phyloP scores from a whole-genome alignment of 2,113 vertebrate genomes.

The Sorex fumeus region DNA sequence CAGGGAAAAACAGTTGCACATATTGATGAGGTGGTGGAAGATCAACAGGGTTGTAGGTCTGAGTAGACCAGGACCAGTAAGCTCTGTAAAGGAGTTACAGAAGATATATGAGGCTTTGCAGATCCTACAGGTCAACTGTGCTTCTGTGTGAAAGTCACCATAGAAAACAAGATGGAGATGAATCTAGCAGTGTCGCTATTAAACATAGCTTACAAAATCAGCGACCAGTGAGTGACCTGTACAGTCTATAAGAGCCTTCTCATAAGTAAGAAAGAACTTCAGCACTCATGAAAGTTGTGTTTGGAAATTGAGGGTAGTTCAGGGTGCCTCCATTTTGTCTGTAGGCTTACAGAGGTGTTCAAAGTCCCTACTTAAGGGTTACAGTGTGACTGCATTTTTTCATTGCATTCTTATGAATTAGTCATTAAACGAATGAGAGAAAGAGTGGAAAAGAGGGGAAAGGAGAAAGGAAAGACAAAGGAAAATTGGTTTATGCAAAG shows the following conservation, averaged over 20 bases:
- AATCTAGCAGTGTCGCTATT: background rate
- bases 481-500: background rate
- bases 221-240: background rate
- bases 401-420: background rate
- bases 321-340: background rate
- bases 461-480: too few species aligned
- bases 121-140: background rate
- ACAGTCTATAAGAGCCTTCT: background rate
- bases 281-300: background rate
- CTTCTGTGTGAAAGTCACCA: background rate
- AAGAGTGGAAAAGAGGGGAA: background rate
- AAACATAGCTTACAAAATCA: background rate
- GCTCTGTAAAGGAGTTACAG: background rate
- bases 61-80: background rate
- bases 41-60: background rate
- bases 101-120: background rate
- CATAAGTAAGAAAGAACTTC: background rate
- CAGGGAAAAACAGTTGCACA: background rate
- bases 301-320: background rate
- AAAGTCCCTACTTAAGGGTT: background rate
- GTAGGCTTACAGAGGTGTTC: background rate
- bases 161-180: background rate
- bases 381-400: background rate
- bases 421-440: background rate
- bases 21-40: background rate